Evolutionary conservation across 1,140 invertebrate species (phyloP).

Genomic region (Tetramorium simillimum): DNA sequence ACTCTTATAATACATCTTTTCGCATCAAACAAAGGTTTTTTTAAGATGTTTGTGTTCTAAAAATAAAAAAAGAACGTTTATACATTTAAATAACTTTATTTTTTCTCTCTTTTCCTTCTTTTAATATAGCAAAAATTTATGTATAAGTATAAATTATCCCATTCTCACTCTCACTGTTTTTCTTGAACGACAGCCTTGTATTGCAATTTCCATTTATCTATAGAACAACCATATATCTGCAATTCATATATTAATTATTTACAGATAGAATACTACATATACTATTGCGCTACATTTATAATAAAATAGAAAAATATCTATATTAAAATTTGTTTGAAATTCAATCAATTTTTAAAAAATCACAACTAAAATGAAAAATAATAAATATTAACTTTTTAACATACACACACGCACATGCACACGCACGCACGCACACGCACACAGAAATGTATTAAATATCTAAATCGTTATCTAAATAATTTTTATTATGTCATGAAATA

Average conservation of each 20-base stretch:
- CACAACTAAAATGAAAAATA: background rate
- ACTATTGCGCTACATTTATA: background rate
- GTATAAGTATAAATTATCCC: background rate
- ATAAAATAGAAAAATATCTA: background rate
- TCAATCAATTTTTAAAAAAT: background rate
- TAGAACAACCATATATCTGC: slow-evolving; percentile 70
- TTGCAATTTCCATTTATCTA: slow-evolving; percentile 72
- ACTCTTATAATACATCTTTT: background rate
- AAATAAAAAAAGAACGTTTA: background rate
- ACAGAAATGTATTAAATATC: too few relatives aligned
- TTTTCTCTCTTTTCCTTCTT: background rate
- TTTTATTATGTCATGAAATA: slow-evolving; percentile 3
- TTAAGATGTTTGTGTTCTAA: background rate
- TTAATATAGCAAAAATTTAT: background rate
- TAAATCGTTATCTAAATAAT: background rate
- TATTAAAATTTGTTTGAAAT: background rate
- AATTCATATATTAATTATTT: slow-evolving; percentile 45
- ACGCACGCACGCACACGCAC: too few relatives aligned
- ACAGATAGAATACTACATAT: background rate
- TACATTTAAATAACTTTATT: background rate
- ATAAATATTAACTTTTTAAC: background rate
- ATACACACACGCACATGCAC: too few relatives aligned
- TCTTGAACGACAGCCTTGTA: slow-evolving; percentile 18
- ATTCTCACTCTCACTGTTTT: background rate
- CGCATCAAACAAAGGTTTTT: background rate